phyloP scores from a whole-genome alignment of 2,797 vertebrate genomes.

The Sebastes trivittatus region DNA sequence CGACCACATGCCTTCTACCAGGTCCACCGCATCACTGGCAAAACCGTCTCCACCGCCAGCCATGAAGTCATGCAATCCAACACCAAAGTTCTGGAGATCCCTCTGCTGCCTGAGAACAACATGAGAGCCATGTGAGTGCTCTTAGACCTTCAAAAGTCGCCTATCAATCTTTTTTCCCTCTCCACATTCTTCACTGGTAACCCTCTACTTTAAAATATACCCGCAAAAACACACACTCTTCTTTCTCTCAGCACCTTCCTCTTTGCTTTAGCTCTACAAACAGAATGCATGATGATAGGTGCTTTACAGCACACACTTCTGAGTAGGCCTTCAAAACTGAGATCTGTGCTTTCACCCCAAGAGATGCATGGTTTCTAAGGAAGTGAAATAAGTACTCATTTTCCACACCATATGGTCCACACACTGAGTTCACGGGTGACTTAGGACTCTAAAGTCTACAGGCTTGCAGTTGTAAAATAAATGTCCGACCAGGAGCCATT shows the following conservation, averaged over 20 bases:
- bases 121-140: constrained; percentile 96
- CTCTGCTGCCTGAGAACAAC: constrained; percentile 96
- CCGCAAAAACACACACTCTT: constrained; percentile 7
- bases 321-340: constrained; percentile 18
- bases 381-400: constrained; percentile 12
- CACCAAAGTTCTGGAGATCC: constrained; percentile 98
- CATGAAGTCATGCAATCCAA: constrained; percentile 95
- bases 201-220: constrained; percentile 16
- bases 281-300: constrained; percentile 49
- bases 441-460: not conserved
- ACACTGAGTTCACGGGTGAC: constrained; percentile 1
- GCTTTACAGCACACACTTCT: constrained; percentile 22
- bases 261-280: constrained; percentile 24
- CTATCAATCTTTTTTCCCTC: constrained; percentile 34
- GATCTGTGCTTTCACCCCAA: constrained; percentile 1
- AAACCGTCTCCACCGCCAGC: constrained; percentile 98
- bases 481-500: not conserved
- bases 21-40: constrained; percentile 98
- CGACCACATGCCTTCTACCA: constrained; percentile 99
- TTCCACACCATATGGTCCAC: not conserved
- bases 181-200: constrained; percentile 9
- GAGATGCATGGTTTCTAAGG: constrained; percentile 13
- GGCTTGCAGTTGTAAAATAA: not conserved
- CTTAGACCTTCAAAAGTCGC: constrained; percentile 2
- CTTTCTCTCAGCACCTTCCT: constrained; percentile 20